These are phyloP conservation scores for Ctena decussata DNA, from an alignment of 2,888 invertebrate genomes.

Conservation along the genomic window DNA sequence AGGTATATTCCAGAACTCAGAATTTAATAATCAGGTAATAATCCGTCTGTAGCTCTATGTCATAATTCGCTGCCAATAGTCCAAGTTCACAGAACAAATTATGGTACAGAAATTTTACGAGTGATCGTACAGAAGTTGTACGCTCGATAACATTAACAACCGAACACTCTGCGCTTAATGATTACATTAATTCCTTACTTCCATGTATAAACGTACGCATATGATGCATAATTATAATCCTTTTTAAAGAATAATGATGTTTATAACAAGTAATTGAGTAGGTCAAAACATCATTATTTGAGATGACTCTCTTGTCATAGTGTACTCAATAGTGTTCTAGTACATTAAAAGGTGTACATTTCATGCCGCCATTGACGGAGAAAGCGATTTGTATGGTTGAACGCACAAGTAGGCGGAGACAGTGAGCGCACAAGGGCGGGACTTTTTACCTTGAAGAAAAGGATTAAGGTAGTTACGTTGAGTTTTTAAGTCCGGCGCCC, in stretches of 20 bases:
- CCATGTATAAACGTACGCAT: not conserved
- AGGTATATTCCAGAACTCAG: not conserved
- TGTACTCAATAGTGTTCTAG: not conserved
- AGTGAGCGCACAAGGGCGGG: too few species aligned
- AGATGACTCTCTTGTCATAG: not conserved
- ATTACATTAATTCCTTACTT: not conserved
- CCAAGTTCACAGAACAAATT: not conserved
- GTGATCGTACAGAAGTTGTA: not conserved
- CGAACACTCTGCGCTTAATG: not conserved
- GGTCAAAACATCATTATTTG: not conserved
- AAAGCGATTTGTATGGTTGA: slow-evolving; percentile 54
- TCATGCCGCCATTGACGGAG: slow-evolving; percentile 10
- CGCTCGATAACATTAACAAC: not conserved
- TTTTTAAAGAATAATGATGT: not conserved
- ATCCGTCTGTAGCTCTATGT: not conserved
- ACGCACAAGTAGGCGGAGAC: slow-evolving; percentile 46
- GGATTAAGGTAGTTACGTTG: not conserved
- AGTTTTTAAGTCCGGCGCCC: slow-evolving; percentile 43
- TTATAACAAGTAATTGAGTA: not conserved
- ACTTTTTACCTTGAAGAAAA: not conserved
- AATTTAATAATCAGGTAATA: not conserved
- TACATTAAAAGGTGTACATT: slow-evolving; percentile 2
- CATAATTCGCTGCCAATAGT: not conserved
- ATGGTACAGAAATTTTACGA: too few species aligned
- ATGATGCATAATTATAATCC: not conserved